A percentile compares a stretch with the other conserved stretches of the same genome.
These are phyloP conservation scores for Cyaniris semiargus DNA, from an alignment of 2,888 invertebrate species.

Conservation along the genomic window DNA sequence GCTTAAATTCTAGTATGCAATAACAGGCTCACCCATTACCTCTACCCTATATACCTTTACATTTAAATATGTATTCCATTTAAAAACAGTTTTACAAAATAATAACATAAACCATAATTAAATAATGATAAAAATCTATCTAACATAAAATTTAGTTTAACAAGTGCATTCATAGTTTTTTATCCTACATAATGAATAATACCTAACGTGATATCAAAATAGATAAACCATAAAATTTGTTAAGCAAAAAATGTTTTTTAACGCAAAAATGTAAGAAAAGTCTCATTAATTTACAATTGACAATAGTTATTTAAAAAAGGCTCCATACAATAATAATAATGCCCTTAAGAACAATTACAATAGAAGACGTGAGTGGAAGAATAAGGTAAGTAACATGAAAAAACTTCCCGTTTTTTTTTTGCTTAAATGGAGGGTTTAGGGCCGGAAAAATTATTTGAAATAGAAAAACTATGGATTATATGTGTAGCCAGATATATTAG, in stretches of 20 bases:
- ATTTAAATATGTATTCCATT: neutral
- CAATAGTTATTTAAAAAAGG: neutral
- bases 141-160: neutral
- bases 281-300: neutral
- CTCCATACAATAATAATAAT: neutral
- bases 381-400: no score
- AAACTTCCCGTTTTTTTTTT: no score
- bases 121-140: neutral
- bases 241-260: neutral
- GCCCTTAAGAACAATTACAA: no score
- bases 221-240: neutral
- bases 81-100: no score
- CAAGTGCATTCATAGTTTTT: neutral
- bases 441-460: no score
- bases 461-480: no score
- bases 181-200: neutral
- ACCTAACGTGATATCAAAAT: neutral
- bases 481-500: no score
- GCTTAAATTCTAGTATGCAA: neutral
- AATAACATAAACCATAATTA: neutral
- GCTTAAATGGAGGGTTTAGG: no score
- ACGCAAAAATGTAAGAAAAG: neutral
- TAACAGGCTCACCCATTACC: constrained; percentile 12
- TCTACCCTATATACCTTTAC: neutral
- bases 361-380: no score